Percentiles rank a stretch among this genome's conserved stretches.
Evolutionary conservation across 1,140 invertebrate genomes (phyloP).

Genomic region (Diabrotica undecimpunctata): DNA sequence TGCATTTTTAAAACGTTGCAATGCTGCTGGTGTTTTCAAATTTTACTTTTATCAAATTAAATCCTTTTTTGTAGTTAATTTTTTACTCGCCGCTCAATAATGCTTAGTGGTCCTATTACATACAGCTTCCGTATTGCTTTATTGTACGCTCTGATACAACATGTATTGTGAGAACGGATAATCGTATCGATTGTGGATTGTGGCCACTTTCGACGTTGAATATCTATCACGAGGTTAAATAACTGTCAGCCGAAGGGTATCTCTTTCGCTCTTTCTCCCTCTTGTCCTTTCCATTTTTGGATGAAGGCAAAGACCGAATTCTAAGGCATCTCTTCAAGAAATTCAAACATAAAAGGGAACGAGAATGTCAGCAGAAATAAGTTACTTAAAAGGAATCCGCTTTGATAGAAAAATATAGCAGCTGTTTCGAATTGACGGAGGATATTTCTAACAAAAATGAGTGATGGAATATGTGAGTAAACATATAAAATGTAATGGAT

Average conservation of each 20-base stretch:
- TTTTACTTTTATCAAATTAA: too few relatives aligned
- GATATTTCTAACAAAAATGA: constrained; percentile 7
- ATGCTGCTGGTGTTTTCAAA: too few relatives aligned
- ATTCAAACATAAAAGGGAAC: constrained; percentile 25
- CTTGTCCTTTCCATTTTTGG: neutral
- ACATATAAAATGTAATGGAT: constrained; percentile 6
- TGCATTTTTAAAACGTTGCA: too few relatives aligned
- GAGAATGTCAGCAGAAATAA: constrained; percentile 27
- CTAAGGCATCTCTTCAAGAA: constrained; percentile 25
- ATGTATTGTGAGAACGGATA: constrained; percentile 17
- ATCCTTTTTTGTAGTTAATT: too few relatives aligned
- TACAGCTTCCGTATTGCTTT: neutral
- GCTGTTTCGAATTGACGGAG: constrained; percentile 13
- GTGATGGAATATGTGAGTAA: constrained; percentile 8
- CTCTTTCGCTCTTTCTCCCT: neutral
- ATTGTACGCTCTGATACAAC: neutral
- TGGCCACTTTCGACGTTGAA: constrained; percentile 25
- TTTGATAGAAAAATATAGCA: constrained; percentile 21
- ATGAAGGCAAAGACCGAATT: constrained; percentile 15
- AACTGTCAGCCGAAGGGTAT: constrained; percentile 29
- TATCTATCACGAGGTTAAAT: constrained; percentile 31
- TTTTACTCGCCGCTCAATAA: too few relatives aligned
- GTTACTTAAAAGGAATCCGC: constrained; percentile 24
- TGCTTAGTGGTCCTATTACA: too few relatives aligned
- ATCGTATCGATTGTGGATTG: constrained; percentile 28